Base-by-base conservation (phyloP, 2,113 vertebrate species). In the Dicrurus megarhynchus region DNA sequence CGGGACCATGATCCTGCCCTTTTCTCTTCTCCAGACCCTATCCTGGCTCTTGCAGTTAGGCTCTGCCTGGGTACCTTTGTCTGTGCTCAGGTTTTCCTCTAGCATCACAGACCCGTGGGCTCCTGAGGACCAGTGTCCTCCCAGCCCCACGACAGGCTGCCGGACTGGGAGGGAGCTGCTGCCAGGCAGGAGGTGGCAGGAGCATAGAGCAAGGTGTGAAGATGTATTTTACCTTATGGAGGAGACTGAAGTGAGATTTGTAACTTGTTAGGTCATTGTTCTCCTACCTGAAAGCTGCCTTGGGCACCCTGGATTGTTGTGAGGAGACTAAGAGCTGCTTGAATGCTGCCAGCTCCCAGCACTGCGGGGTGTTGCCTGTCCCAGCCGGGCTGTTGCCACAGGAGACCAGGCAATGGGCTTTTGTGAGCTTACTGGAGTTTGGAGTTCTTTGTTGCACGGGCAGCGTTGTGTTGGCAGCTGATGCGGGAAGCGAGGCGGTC, bases 391-490 rank as follows among this genome's bases (percentile, higher is more conserved):
- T 82, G 70, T 85, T 19, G 16, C 47, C 24, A 17, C 2, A 9
- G 70, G 44, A 71, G 13, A 46, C 28, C n/a, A 30, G 32, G 83
- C 16, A 1, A 24, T 32, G 50, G n/a, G 57, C 64, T 92, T 92
- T 77, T 73, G 73, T 76, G 46, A 86, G 89, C 64, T 50, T 10
- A 19, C 35, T 84, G 88, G 79, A 77, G 49, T 84, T 56, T 3
- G 6, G 71, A 84, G 80, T 8, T 89, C 95, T 96, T 96, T 94
- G 95, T 95, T 91, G 93, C 28, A 3, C 3, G 2, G 64, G 80
- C 59, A 86, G 87, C 2, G 3, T 68, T 18, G 46, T 18, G 13
- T 60, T 10, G 6, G 86, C 87, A 81, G 46, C 76, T 77, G 84
- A 60, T 14, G n/a, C 0, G 1, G 73, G 64, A 65, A 81, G 59